phyloP scores from a whole-genome alignment of 2,888 invertebrate species.

The Chironomus tentans region DNA sequence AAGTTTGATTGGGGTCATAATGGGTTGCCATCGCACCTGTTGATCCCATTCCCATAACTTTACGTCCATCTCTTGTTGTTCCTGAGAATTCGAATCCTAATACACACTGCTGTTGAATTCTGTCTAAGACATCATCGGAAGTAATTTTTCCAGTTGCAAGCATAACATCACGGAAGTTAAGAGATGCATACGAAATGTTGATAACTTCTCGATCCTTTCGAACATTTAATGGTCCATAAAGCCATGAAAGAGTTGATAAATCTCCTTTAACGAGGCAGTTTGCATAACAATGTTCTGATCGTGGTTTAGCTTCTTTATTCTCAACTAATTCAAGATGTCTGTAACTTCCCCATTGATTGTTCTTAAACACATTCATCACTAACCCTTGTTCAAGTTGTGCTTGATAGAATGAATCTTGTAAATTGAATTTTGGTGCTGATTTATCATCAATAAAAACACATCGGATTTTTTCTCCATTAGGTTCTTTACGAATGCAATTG shows the following conservation, averaged over 20 bases:
- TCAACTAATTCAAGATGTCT: slow-evolving; percentile 60
- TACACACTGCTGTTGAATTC: slow-evolving; percentile 50
- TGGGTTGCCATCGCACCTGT: slow-evolving; percentile 26
- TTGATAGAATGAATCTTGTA: slow-evolving; percentile 54
- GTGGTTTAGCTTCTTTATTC: slow-evolving; percentile 40
- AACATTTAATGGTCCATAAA: slow-evolving; percentile 51
- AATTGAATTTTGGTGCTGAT: slow-evolving; percentile 56
- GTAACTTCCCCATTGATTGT: slow-evolving; percentile 66
- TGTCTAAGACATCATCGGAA: slow-evolving; percentile 59
- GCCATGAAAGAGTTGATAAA: slow-evolving; percentile 64
- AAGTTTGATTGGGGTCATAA: slow-evolving; percentile 46
- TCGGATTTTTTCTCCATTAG: slow-evolving; percentile 55
- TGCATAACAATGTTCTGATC: slow-evolving; percentile 55
- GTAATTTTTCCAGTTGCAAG: slow-evolving; percentile 75
- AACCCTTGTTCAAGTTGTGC: slow-evolving; percentile 62
- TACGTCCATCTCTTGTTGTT: slow-evolving; percentile 44
- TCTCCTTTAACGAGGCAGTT: slow-evolving; percentile 68
- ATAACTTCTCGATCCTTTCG: slow-evolving; percentile 45
- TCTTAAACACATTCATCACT: slow-evolving; percentile 63
- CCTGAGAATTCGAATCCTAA: slow-evolving; percentile 56
- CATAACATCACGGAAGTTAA: slow-evolving; percentile 89
- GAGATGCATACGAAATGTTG: slow-evolving; percentile 57
- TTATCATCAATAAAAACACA: slow-evolving; percentile 56
- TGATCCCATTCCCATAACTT: slow-evolving; percentile 46
- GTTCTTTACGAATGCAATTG: slow-evolving; percentile 76